Percentiles rank a stretch among this genome's conserved stretches.
Conservation (phyloP, 2,888 invertebrate species). For the Hermodice carunculata region DNA sequence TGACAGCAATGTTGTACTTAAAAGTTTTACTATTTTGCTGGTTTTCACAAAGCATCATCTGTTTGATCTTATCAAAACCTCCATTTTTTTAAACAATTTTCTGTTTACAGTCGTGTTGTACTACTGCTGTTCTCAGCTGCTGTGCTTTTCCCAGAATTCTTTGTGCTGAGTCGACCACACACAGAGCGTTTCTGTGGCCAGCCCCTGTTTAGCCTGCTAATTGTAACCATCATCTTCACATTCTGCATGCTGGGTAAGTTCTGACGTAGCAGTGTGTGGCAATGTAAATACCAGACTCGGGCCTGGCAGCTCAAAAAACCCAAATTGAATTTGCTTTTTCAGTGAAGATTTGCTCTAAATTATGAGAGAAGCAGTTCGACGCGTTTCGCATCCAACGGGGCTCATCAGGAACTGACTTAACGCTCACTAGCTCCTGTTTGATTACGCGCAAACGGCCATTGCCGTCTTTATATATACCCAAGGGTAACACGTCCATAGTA, state of each 20-base stretch:
- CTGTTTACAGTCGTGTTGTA: constrained; percentile 51
- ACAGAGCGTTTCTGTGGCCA: constrained; percentile 54
- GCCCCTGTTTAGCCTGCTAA: constrained; percentile 55
- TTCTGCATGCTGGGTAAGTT: constrained; percentile 56
- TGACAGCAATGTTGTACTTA: too few relatives aligned
- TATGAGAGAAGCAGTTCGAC: too few relatives aligned
- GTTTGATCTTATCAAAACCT: not conserved
- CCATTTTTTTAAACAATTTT: not conserved
- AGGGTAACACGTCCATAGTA: too few relatives aligned
- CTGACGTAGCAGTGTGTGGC: not conserved
- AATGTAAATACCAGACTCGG: too few relatives aligned
- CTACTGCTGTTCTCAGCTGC: constrained; percentile 44
- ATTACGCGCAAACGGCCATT: too few relatives aligned
- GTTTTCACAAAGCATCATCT: not conserved
- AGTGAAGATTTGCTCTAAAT: too few relatives aligned
- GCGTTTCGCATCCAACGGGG: too few relatives aligned
- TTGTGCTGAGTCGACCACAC: constrained; percentile 50
- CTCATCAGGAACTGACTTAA: too few relatives aligned
- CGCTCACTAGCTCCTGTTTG: too few relatives aligned
- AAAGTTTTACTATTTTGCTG: not conserved
- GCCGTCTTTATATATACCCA: too few relatives aligned
- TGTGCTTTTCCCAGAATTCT: constrained; percentile 54
- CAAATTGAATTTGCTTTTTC: too few relatives aligned
- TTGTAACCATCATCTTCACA: constrained; percentile 57
- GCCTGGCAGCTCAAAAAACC: too few relatives aligned